Conservation (phyloP, 2,797 vertebrate species). For the Pelochelys cantorii region DNA sequence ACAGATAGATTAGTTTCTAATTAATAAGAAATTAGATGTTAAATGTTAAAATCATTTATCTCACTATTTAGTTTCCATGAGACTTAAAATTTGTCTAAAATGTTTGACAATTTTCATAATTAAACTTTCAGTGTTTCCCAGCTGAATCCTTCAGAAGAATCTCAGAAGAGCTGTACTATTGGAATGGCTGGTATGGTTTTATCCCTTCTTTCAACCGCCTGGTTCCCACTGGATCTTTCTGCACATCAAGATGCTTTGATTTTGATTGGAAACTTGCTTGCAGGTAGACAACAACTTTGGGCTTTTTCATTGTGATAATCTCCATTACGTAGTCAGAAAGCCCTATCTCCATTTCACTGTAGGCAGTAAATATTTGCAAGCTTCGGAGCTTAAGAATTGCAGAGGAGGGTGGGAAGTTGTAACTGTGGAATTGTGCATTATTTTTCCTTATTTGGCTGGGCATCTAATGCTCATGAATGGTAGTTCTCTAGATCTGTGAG, state of each 20-base stretch:
- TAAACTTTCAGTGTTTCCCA: constrained; percentile 85
- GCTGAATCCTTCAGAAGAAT: constrained; percentile 81
- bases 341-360: fast-evolving
- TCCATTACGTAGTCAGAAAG: neutral
- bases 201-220: constrained; percentile 94
- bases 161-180: constrained; percentile 87
- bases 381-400: neutral
- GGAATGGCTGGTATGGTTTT: constrained; percentile 92
- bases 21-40: neutral
- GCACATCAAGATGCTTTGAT: constrained; percentile 95
- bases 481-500: neutral
- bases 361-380: neutral
- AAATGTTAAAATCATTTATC: neutral
- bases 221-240: constrained; percentile 96
- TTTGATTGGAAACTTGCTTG: constrained; percentile 93
- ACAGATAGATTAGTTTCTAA: neutral
- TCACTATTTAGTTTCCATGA: neutral
- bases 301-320: neutral
- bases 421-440: neutral
- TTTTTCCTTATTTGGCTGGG: neutral
- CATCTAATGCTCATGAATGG: neutral
- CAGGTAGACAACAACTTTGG: constrained; percentile 81
- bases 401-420: neutral
- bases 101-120: neutral
- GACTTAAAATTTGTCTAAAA: neutral